A percentile compares a stretch with the other conserved stretches of the same genome.
These are phyloP conservation scores for Trilocha varians DNA, from an alignment of 2,888 invertebrate species.

Conservation along the genomic window DNA sequence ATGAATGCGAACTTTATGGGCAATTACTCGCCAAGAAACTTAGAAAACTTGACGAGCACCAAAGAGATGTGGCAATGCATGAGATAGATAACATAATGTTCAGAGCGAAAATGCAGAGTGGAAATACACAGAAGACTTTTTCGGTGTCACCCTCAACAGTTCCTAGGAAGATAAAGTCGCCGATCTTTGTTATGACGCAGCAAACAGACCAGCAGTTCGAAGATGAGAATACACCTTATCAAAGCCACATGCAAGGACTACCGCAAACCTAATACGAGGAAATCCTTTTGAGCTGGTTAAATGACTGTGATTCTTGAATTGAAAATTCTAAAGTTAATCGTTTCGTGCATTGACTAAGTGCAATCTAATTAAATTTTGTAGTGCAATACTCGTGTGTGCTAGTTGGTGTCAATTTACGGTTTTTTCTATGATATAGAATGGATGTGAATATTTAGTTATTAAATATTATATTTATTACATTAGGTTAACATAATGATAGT, in stretches of 20 bases:
- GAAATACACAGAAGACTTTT: slow-evolving; percentile 26
- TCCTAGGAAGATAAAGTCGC: slow-evolving; percentile 39
- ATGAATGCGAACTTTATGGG: slow-evolving; percentile 57
- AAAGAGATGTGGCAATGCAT: slow-evolving; percentile 59
- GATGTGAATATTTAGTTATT: too few species aligned
- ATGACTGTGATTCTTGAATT: not conserved
- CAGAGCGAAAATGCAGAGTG: slow-evolving; percentile 46
- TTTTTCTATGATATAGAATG: too few species aligned
- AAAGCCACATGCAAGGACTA: slow-evolving; percentile 23
- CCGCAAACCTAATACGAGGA: slow-evolving; percentile 14
- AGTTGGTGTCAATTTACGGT: too few species aligned
- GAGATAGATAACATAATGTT: slow-evolving; percentile 63
- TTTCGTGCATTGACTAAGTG: too few species aligned
- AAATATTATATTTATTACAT: too few species aligned
- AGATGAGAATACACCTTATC: slow-evolving; percentile 41
- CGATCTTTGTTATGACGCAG: slow-evolving; percentile 42
- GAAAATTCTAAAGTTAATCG: not conserved
- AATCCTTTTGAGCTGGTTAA: not conserved
- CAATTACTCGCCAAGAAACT: slow-evolving; percentile 57
- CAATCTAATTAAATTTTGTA: too few species aligned
- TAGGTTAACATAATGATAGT: too few species aligned
- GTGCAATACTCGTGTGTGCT: too few species aligned
- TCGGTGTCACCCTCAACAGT: slow-evolving; percentile 35
- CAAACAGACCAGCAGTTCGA: slow-evolving; percentile 36
- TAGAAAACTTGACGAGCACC: slow-evolving; percentile 51